Evolutionary conservation across 2,113 vertebrate species (phyloP).

Genomic region (Hippopotamus amphibius): DNA sequence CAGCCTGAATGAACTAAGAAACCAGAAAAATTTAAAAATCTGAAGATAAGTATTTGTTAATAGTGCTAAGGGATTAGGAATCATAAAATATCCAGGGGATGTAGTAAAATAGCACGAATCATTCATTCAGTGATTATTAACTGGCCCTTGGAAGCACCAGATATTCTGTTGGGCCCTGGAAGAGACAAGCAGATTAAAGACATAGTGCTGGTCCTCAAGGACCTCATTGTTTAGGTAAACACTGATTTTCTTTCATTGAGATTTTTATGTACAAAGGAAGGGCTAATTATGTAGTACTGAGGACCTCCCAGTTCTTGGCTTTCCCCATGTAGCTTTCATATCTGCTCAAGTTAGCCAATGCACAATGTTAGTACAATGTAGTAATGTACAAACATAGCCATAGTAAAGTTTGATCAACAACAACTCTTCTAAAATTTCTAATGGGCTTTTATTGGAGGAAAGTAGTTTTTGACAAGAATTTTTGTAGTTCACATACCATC

Average conservation of each 20-base stretch:
- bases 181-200: slow-evolving; percentile 4
- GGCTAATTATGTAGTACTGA: background rate
- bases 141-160: background rate
- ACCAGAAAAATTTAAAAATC: background rate
- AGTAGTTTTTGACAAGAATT: background rate
- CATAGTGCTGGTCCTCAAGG: background rate
- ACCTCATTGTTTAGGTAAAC: background rate
- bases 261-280: background rate
- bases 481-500: background rate
- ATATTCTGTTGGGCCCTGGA: background rate
- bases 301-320: background rate
- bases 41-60: background rate
- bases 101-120: background rate
- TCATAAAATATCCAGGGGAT: background rate
- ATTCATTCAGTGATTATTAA: background rate
- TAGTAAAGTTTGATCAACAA: background rate
- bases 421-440: background rate
- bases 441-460: background rate
- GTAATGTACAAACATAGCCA: background rate
- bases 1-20: background rate
- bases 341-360: background rate
- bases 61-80: background rate
- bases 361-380: background rate
- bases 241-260: background rate
- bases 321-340: background rate